Evolutionary conservation across 2,888 invertebrate genomes (phyloP).

Genomic region (Leptinotarsa haldemani): DNA sequence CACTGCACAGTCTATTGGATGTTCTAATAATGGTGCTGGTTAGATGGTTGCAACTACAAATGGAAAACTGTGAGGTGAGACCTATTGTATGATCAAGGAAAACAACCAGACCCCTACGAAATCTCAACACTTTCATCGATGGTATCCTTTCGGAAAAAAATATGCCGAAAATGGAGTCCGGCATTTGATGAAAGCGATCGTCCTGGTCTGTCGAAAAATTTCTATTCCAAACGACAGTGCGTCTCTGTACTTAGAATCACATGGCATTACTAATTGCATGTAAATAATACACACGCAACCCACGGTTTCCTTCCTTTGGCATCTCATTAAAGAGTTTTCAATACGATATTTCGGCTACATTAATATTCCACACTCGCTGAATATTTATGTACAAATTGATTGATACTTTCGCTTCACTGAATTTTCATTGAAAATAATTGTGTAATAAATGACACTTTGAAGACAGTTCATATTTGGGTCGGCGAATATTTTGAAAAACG

Average conservation of each 20-base stretch:
- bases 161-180: no score
- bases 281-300: constrained; percentile 6
- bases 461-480: not conserved
- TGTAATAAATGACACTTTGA: not conserved
- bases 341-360: constrained; percentile 1
- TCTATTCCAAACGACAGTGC: not conserved
- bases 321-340: constrained; percentile 12
- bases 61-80: no score
- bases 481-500: not conserved
- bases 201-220: no score
- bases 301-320: constrained; percentile 9
- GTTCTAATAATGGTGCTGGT: no score
- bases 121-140: no score
- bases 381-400: not conserved
- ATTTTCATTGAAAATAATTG: constrained; percentile 6
- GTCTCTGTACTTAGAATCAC: not conserved
- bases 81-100: no score
- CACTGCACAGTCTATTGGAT: no score
- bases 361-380: not conserved
- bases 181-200: no score
- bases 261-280: constrained; percentile 13
- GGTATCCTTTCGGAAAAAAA: no score
- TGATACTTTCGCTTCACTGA: not conserved
- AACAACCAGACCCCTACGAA: no score
- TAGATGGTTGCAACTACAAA: no score